Conservation (phyloP, 2,113 vertebrate species). For the Zosterops japonicus region DNA sequence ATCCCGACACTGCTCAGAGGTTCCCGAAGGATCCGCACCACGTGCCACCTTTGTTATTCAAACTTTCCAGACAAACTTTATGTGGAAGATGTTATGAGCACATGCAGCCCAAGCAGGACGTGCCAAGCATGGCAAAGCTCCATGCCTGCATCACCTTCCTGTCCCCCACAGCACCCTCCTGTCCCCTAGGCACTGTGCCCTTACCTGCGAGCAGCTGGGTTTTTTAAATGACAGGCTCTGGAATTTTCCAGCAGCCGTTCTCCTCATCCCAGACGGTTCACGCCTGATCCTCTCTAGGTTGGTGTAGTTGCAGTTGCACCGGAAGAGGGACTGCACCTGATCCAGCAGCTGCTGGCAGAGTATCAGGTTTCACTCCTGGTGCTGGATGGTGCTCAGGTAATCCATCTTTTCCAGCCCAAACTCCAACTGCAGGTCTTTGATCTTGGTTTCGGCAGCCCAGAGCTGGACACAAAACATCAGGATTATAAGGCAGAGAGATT, state of each 20-base stretch:
- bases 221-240: conserved; percentile 80
- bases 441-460: conserved; percentile 83
- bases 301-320: conserved; percentile 87
- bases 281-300: conserved; percentile 80
- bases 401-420: conserved; percentile 86
- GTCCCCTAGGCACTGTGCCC: conserved; percentile 68
- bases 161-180: background rate
- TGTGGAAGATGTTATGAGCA: accelerated
- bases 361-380: conserved; percentile 80
- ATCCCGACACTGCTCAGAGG: background rate
- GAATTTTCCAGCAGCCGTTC: conserved; percentile 81
- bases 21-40: too few relatives aligned
- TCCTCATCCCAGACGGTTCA: conserved; percentile 87
- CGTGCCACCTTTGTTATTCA: too few relatives aligned
- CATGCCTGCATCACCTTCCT: accelerated
- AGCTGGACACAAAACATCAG: conserved; percentile 68
- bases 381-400: conserved; percentile 82
- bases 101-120: accelerated
- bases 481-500: background rate
- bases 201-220: conserved; percentile 84
- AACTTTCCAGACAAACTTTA: background rate
- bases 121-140: background rate
- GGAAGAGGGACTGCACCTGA: conserved; percentile 80
- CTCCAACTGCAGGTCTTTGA: conserved; percentile 85
- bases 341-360: conserved; percentile 84